These are phyloP conservation scores for Cistogaster globosa DNA, from an alignment of 2,888 invertebrate genomes.

Conservation along the genomic window DNA sequence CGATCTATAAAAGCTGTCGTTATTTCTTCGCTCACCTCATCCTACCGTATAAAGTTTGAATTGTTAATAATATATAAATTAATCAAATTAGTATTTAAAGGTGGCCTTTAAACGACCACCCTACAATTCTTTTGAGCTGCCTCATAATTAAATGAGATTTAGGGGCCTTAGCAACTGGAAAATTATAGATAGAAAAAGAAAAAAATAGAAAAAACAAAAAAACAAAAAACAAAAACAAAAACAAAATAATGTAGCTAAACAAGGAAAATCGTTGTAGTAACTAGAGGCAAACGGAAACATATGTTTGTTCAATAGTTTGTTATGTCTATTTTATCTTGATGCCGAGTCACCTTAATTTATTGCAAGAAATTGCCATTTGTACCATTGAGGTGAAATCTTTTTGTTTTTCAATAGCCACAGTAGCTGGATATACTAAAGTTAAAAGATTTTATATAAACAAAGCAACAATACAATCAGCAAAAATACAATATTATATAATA, in stretches of 20 bases:
- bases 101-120: not conserved
- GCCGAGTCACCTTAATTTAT: constrained; percentile 82
- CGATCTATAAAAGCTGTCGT: too few species aligned
- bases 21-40: too few species aligned
- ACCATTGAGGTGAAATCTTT: constrained; percentile 74
- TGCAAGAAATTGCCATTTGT: constrained; percentile 80
- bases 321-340: constrained; percentile 81
- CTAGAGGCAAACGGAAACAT: constrained; percentile 58
- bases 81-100: too few species aligned
- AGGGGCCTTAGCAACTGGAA: constrained; percentile 1
- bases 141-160: constrained; percentile 37
- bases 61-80: too few species aligned
- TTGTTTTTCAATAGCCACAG: constrained; percentile 41
- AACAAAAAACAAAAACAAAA: not conserved
- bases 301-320: constrained; percentile 78
- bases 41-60: too few species aligned
- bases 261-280: constrained; percentile 34
- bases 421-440: constrained; percentile 52
- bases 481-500: too few species aligned
- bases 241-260: constrained; percentile 21
- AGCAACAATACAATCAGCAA: not conserved
- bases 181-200: not conserved
- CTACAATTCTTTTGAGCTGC: constrained; percentile 46
- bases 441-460: constrained; percentile 46
- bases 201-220: too few species aligned